phyloP scores from a whole-genome alignment of 2,888 invertebrate species.

The Drosophila anomalipes region DNA sequence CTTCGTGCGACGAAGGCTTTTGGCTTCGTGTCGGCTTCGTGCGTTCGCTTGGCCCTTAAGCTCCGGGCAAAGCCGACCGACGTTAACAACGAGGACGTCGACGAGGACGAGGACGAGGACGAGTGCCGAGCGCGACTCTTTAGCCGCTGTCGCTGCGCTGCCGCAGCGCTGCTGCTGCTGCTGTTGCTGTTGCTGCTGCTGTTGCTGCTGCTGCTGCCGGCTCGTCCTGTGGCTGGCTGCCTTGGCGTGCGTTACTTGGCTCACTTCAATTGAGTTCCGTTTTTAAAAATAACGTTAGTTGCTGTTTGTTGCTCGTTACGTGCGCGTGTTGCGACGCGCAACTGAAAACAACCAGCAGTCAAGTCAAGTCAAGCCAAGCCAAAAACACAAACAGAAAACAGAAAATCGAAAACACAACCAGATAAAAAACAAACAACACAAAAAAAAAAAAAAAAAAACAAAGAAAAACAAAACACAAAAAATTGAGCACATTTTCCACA shows the following conservation, averaged over 20 bases:
- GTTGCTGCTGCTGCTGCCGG: constrained; percentile 48
- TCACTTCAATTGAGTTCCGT: constrained; percentile 80
- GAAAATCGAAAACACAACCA: constrained; percentile 6
- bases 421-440: constrained; percentile 8
- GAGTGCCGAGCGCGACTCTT: constrained; percentile 33
- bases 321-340: constrained; percentile 83
- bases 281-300: constrained; percentile 83
- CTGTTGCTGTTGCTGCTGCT: constrained; percentile 5
- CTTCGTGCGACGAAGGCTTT: constrained; percentile 36
- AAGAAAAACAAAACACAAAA: not conserved
- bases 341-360: constrained; percentile 46
- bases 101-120: constrained; percentile 9
- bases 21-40: constrained; percentile 50
- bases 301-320: constrained; percentile 84
- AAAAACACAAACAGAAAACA: constrained; percentile 18
- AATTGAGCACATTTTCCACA: constrained; percentile 11
- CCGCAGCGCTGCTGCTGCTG: constrained; percentile 18
- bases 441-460: not conserved
- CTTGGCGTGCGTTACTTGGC: constrained; percentile 64
- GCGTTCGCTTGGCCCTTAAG: constrained; percentile 27
- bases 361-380: constrained; percentile 9
- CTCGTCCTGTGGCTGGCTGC: constrained; percentile 55
- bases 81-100: constrained; percentile 10
- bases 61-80: constrained; percentile 21
- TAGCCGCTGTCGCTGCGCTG: constrained; percentile 42